Conservation (phyloP, 2,888 invertebrate species). For the Argyra leucocephala region DNA sequence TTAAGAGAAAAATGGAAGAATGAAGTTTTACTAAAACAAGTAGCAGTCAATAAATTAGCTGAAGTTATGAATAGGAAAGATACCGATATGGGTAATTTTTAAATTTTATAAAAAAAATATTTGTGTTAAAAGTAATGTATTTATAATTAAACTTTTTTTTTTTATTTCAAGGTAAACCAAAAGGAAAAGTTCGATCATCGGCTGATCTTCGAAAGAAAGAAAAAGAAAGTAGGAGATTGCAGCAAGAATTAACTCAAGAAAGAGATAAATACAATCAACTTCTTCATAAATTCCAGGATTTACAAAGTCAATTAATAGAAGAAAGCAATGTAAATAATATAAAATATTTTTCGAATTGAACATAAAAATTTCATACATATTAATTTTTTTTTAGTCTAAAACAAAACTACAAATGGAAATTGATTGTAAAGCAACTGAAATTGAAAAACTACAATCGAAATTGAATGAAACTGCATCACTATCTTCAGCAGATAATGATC, state of each 20-base stretch:
- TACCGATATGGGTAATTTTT: constrained; percentile 47
- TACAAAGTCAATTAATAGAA: constrained; percentile 70
- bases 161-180: constrained; percentile 55
- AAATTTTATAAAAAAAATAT: neutral
- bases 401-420: constrained; percentile 88
- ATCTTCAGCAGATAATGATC: constrained; percentile 81
- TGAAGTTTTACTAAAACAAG: constrained; percentile 78
- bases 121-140: neutral
- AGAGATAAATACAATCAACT: constrained; percentile 88
- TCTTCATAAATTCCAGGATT: constrained; percentile 75
- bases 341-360: constrained; percentile 6
- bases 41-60: constrained; percentile 93
- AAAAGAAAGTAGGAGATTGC: constrained; percentile 86
- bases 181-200: constrained; percentile 67
- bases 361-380: neutral
- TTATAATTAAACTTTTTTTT: neutral
- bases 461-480: constrained; percentile 83
- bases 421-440: constrained; percentile 92
- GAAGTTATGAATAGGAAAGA: constrained; percentile 94
- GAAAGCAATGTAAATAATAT: constrained; percentile 55
- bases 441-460: constrained; percentile 83
- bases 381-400: constrained; percentile 38
- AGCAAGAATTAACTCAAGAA: constrained; percentile 88
- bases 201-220: constrained; percentile 79
- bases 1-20: constrained; percentile 74